Evolutionary conservation across 2,797 vertebrate species (phyloP).

Genomic region (Sebastes hubbsi): DNA sequence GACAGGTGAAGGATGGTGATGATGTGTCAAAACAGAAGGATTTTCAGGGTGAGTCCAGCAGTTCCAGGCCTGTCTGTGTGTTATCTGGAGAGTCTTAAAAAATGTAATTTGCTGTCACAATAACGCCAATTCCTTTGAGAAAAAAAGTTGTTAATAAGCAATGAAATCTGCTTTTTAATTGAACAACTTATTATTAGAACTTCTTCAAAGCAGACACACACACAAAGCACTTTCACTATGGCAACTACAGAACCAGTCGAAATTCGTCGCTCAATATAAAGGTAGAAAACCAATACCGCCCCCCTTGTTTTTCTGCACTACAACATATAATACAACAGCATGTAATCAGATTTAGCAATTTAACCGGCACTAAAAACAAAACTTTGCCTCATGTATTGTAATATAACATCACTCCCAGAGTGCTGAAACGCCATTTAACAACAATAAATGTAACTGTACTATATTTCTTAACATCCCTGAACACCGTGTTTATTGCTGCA

Average conservation of each 20-base stretch:
- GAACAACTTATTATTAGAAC: not conserved
- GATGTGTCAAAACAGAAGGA: not conserved
- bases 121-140: not conserved
- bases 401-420: slow-evolving; percentile 20
- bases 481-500: slow-evolving; percentile 28
- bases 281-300: not conserved
- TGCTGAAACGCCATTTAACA: slow-evolving; percentile 34
- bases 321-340: not conserved
- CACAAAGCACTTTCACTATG: not conserved
- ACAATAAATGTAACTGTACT: slow-evolving; percentile 25
- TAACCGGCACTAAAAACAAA: not conserved
- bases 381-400: slow-evolving; percentile 1
- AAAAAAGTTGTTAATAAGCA: not conserved
- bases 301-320: not conserved
- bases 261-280: not conserved
- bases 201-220: not conserved
- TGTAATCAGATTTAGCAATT: slow-evolving; percentile 27
- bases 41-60: not conserved
- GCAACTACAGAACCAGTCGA: not conserved
- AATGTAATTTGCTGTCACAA: not conserved
- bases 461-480: slow-evolving; percentile 26
- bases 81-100: not conserved
- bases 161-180: not conserved
- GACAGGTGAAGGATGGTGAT: not conserved
- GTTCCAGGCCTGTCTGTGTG: not conserved